Conservation (phyloP, 2,797 vertebrate species). For the Myripristis murdjan region DNA sequence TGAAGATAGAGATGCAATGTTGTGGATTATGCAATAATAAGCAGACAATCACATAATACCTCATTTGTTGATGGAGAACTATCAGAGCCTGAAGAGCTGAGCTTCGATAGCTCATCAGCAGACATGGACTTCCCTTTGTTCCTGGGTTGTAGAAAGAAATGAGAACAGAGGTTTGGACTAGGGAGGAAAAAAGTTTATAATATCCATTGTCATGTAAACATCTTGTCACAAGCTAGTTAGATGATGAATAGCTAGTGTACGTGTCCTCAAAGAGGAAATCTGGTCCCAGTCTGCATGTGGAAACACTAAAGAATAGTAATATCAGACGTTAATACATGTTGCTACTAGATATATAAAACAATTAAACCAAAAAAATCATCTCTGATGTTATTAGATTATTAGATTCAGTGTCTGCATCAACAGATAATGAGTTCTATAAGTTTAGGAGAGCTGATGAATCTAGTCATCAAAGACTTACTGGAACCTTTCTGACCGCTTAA, state of each 20-base stretch:
- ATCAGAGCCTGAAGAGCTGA: conserved; percentile 81
- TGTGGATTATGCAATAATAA: not conserved
- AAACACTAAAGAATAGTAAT: not conserved
- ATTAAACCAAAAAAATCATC: too few species aligned
- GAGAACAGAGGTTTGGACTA: conserved; percentile 5
- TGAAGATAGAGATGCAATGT: not conserved
- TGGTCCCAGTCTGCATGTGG: too few species aligned
- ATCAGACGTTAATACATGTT: too few species aligned
- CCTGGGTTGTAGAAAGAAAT: conserved; percentile 56
- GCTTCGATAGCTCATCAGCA: conserved; percentile 83
- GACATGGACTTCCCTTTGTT: conserved; percentile 82
- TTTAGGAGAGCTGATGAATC: not conserved
- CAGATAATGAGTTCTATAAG: not conserved
- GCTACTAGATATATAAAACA: too few species aligned
- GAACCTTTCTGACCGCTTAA: conserved; percentile 26
- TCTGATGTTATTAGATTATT: too few species aligned
- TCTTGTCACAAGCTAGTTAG: too few species aligned
- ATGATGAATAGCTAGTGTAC: not conserved
- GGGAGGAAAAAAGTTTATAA: too few species aligned
- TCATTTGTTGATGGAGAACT: conserved; percentile 78
- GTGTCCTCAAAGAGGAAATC: not conserved
- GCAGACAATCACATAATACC: conserved; percentile 63
- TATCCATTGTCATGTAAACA: too few species aligned
- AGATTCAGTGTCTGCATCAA: too few species aligned
- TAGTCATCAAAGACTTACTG: conserved; percentile 63